phyloP scores from a whole-genome alignment of 2,113 vertebrate genomes.

The Gallinago undulata region DNA sequence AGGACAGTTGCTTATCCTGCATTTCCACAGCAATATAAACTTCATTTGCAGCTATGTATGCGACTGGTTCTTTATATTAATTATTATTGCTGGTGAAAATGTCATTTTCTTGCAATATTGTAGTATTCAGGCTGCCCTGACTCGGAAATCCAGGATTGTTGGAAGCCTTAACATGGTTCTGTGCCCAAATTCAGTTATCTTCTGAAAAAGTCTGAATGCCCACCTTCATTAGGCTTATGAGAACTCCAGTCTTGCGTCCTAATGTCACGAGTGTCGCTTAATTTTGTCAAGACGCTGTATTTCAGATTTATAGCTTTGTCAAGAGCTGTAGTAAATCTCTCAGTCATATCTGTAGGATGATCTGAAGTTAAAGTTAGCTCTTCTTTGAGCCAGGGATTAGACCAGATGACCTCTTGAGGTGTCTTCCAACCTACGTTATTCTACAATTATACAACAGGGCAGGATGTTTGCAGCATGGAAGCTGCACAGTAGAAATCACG shows the following conservation, averaged over 20 bases:
- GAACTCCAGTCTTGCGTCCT: background rate
- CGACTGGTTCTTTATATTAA: background rate
- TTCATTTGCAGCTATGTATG: background rate
- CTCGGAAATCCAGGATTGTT: background rate
- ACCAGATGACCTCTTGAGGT: constrained; percentile 26
- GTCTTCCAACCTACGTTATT: background rate
- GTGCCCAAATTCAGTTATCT: background rate
- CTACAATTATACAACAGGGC: background rate
- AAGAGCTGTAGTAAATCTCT: background rate
- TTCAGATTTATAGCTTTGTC: background rate
- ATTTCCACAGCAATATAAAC: background rate
- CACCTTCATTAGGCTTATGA: background rate
- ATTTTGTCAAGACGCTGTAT: background rate
- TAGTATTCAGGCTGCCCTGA: background rate
- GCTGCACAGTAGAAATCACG: background rate
- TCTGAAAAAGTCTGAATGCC: background rate
- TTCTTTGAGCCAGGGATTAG: constrained; percentile 23
- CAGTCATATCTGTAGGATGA: constrained; percentile 30
- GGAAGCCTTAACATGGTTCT: background rate
- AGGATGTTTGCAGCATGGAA: background rate
- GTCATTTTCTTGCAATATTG: background rate
- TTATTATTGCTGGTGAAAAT: background rate
- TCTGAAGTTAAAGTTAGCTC: constrained; percentile 49
- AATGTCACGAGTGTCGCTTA: background rate
- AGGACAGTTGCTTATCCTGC: background rate